Percentiles rank a stretch among this genome's conserved stretches.
Evolutionary conservation across 2,888 invertebrate species (phyloP).

Genomic region (Diaprepes abbreviatus): DNA sequence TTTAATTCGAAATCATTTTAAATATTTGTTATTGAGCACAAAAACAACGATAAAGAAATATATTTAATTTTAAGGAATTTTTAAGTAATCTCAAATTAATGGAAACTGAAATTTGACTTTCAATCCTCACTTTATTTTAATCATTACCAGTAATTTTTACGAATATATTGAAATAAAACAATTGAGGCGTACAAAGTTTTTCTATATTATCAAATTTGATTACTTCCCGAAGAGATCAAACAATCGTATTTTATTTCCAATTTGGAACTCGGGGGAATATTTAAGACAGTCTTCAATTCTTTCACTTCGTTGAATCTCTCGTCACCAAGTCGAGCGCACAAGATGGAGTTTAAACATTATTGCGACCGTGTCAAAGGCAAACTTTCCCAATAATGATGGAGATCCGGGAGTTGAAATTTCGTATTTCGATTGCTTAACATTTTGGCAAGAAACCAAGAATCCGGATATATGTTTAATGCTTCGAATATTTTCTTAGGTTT

Average conservation of each 20-base stretch:
- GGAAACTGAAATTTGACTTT: too few species aligned
- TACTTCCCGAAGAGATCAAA: not conserved
- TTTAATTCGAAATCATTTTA: too few species aligned
- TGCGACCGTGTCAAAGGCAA: constrained; percentile 41
- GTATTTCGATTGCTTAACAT: constrained; percentile 29
- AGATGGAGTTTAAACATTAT: constrained; percentile 42
- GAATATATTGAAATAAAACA: not conserved
- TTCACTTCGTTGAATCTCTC: constrained; percentile 35
- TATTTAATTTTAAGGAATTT: too few species aligned
- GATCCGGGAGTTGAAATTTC: constrained; percentile 26
- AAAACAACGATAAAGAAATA: too few species aligned
- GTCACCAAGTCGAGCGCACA: constrained; percentile 27
- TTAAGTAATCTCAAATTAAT: too few species aligned
- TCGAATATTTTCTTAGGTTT: constrained; percentile 1
- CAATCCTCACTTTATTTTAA: too few species aligned
- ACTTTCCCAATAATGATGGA: constrained; percentile 43
- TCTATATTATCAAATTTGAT: not conserved
- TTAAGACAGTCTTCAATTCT: constrained; percentile 33
- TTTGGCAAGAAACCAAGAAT: constrained; percentile 36
- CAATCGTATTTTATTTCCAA: constrained; percentile 1
- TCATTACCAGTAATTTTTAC: too few species aligned
- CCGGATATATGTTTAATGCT: constrained; percentile 5
- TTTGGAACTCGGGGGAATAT: constrained; percentile 18
- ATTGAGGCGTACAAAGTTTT: not conserved
- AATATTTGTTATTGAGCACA: too few species aligned